Base-by-base conservation (phyloP, 2,113 vertebrate species). In the Cochlearius cochlearius region DNA sequence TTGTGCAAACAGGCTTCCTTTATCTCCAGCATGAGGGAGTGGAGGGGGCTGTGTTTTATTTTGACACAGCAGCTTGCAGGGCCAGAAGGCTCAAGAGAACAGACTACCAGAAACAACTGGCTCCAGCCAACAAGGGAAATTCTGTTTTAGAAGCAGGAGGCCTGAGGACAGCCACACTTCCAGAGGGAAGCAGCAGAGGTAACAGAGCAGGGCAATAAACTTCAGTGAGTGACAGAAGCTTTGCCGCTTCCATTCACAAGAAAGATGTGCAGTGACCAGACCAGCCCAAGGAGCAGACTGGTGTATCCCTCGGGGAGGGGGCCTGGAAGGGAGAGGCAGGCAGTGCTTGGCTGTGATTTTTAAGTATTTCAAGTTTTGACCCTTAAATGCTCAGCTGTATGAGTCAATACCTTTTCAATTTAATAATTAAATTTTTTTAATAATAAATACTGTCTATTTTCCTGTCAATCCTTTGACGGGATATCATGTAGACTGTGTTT, bases 181-280 rank as follows among this genome's bases (percentile, higher is more conserved):
- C 21, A 29, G 25, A 32, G 59, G 47, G 72, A n/a, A 62, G 43
- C 26, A 14, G 38, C 5, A 2, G 30, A 60, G 60, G 60, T 20
- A 26, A 10, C 15, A 3, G 43, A 77, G 80, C 34, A 79, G 72
- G 66, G 62, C 29, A 47, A 5, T 19, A 20, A 52, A 64, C 23
- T 36, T 5, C 32, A 45, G 55, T 3, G 74, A 43, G 50, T 14
- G 55, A 8, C 53, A 43, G 52, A 21, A 68, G 82, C 53, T 84
- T 29, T 67, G 63, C 52, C 39, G 72, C 39, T 86, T 32, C 59
- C 30, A 8, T 59, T 59, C 7, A 1, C 56, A 66, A 3, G 53
- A 9, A 56, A 12, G 62, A 27, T 22, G 45, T 1, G 0, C 3
- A 1, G n/a, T 11, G 74, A 10, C 15, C 17, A 62, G 60, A 25